Conservation (phyloP, 2,113 vertebrate species). For the Hippopotamus amphibius region DNA sequence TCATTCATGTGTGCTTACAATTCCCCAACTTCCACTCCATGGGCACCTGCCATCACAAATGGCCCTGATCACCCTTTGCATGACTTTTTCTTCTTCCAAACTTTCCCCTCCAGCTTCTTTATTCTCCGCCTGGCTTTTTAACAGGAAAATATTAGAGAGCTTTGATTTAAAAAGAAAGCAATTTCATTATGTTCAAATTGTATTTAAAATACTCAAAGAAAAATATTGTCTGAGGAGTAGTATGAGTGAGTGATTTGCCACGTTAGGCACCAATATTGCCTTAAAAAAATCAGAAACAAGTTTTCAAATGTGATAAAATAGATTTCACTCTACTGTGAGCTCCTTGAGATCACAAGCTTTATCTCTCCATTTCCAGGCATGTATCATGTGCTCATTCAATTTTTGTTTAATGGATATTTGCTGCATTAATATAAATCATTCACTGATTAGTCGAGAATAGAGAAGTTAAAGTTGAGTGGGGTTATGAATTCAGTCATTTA, state of each 20-base stretch:
- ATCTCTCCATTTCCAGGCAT: not conserved
- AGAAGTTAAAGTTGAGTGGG: not conserved
- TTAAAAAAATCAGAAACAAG: not conserved
- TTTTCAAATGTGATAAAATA: not conserved
- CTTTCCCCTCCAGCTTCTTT: not conserved
- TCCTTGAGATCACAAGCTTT: not conserved
- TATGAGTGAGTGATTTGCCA: not conserved
- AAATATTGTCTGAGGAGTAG: not conserved
- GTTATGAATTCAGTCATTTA: not conserved
- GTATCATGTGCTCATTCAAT: not conserved
- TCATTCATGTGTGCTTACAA: not conserved
- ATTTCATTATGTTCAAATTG: conserved; percentile 13
- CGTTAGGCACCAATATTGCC: not conserved
- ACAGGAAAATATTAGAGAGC: not conserved
- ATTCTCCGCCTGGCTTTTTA: not conserved
- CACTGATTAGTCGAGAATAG: not conserved
- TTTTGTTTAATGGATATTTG: not conserved
- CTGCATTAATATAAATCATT: not conserved
- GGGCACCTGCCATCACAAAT: not conserved
- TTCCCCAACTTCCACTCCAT: not conserved
- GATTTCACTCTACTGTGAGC: not conserved
- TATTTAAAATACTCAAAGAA: conserved; percentile 22
- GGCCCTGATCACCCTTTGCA: not conserved
- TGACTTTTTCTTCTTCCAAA: not conserved
- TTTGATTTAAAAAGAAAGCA: not conserved